These are phyloP conservation scores for Bufotes viridis DNA, from an alignment of 2,797 vertebrate genomes.

Conservation along the genomic window DNA sequence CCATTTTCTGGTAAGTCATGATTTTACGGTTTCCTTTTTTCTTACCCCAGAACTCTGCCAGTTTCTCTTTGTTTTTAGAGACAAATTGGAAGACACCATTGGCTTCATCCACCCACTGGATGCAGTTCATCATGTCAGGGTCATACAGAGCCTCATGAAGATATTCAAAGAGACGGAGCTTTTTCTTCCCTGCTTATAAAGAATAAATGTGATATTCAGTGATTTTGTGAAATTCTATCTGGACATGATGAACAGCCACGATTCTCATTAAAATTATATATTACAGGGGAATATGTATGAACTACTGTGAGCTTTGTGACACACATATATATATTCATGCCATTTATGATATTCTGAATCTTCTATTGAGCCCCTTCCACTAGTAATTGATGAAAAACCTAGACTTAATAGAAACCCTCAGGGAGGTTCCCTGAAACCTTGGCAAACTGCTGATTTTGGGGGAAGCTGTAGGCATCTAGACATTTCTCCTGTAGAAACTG, in stretches of 20 bases:
- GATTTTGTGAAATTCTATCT: too few relatives aligned
- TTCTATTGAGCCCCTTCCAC: too few relatives aligned
- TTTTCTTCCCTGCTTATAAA: conserved; percentile 85
- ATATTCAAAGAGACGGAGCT: conserved; percentile 93
- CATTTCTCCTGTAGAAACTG: too few relatives aligned
- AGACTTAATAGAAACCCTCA: too few relatives aligned
- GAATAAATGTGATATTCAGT: conserved; percentile 6
- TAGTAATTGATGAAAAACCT: too few relatives aligned
- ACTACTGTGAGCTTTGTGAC: too few relatives aligned
- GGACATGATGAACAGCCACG: not conserved
- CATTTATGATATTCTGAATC: too few relatives aligned
- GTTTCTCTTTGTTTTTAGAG: conserved; percentile 97
- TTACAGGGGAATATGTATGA: not conserved
- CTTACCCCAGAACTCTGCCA: conserved; percentile 95
- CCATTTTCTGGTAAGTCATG: conserved; percentile 99
- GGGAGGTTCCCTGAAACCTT: too few relatives aligned
- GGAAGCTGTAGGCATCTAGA: too few relatives aligned
- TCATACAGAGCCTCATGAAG: conserved; percentile 89
- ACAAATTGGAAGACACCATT: conserved; percentile 95
- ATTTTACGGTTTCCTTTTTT: conserved; percentile 97
- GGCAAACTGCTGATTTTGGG: too few relatives aligned
- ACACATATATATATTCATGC: too few relatives aligned
- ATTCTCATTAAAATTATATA: not conserved
- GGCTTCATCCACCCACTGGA: conserved; percentile 93
- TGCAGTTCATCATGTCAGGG: conserved; percentile 90